These are phyloP conservation scores for Apamea sordens DNA, from an alignment of 2,888 invertebrate genomes.

Conservation along the genomic window DNA sequence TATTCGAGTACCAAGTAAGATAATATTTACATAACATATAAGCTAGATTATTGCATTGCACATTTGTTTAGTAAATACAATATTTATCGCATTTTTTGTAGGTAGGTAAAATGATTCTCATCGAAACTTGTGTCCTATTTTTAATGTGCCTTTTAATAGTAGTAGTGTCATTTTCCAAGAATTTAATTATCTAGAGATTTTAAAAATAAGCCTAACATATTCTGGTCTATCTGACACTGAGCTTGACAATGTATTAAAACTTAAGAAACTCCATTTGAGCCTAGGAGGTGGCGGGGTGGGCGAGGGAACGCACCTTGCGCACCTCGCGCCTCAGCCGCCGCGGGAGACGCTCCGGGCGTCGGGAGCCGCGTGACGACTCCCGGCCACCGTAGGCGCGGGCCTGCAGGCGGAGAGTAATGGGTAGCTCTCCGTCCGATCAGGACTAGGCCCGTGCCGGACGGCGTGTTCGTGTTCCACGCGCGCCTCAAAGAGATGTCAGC, in stretches of 20 bases:
- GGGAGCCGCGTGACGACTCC: too few species aligned
- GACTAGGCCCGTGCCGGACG: too few species aligned
- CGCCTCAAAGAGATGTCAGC: too few species aligned
- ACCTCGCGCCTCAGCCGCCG: too few species aligned
- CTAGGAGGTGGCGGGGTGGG: too few species aligned
- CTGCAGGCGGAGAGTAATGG: too few species aligned
- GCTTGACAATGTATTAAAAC: constrained; percentile 27
- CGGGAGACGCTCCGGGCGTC: too few species aligned
- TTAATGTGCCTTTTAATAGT: too few species aligned
- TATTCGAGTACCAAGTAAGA: not conserved
- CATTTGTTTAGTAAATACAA: not conserved
- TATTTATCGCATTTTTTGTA: not conserved
- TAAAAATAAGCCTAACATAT: not conserved
- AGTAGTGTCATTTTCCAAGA: not conserved
- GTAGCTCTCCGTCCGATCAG: too few species aligned
- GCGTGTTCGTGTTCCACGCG: too few species aligned
- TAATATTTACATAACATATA: not conserved
- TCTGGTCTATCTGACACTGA: not conserved
- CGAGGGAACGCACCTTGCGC: too few species aligned
- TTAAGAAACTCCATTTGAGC: constrained; percentile 14
- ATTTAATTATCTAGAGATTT: not conserved
- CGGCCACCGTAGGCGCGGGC: too few species aligned
- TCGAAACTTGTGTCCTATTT: not conserved
- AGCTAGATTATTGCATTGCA: not conserved
- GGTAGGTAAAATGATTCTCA: not conserved